phyloP scores from a whole-genome alignment of 2,797 vertebrate genomes.

The Carcharodon carcharias region DNA sequence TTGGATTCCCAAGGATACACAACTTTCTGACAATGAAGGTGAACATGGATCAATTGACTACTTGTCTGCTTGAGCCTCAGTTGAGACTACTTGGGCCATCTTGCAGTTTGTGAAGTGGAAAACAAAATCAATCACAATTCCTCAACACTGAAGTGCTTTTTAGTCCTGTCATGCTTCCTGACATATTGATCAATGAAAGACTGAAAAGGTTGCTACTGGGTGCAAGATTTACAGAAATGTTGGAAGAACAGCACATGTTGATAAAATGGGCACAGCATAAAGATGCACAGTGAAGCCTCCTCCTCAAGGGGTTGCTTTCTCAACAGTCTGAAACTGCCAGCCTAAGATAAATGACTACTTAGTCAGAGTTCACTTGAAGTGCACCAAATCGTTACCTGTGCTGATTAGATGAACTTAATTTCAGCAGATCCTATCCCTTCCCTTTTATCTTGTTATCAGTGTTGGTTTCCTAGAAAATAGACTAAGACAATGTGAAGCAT shows the following conservation, averaged over 20 bases:
- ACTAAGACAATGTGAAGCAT: not conserved
- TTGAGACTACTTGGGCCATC: conserved; percentile 39
- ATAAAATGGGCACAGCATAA: conserved; percentile 37
- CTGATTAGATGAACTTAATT: not conserved
- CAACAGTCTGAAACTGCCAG: conserved; percentile 39
- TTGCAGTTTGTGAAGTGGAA: conserved; percentile 37
- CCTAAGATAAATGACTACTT: conserved; percentile 46
- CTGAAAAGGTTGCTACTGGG: conserved; percentile 39
- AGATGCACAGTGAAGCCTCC: conserved; percentile 22
- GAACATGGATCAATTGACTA: conserved; percentile 43
- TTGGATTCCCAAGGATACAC: conserved; percentile 38
- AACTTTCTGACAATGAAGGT: conserved; percentile 41
- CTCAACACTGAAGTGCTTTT: conserved; percentile 45
- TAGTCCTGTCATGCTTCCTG: conserved; percentile 45
- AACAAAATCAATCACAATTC: conserved; percentile 52
- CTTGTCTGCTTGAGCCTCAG: conserved; percentile 36
- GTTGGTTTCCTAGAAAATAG: not conserved
- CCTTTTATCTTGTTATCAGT: not conserved
- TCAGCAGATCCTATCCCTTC: not conserved
- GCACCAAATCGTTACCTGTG: conserved; percentile 48
- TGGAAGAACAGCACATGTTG: conserved; percentile 11
- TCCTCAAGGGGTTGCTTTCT: conserved; percentile 40
- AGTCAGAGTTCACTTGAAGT: conserved; percentile 53
- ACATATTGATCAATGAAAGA: conserved; percentile 44
- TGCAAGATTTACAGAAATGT: conserved; percentile 35